phyloP scores from a whole-genome alignment of 2,113 vertebrate species.

The Tragelaphus strepsiceros region DNA sequence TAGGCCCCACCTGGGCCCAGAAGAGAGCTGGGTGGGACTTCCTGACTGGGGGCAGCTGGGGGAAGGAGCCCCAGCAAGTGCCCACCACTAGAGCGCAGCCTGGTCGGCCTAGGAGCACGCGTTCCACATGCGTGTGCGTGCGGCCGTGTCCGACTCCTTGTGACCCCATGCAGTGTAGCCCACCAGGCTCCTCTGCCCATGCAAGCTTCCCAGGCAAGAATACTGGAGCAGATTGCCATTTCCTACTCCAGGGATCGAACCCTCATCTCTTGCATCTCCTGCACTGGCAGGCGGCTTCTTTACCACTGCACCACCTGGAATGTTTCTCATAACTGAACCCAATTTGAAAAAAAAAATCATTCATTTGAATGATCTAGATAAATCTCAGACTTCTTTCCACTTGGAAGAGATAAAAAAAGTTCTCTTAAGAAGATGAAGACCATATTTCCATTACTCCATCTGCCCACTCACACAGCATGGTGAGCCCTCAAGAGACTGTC shows the following conservation, averaged over 20 bases:
- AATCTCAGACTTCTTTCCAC: not conserved
- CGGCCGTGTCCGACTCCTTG: not conserved
- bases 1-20: not conserved
- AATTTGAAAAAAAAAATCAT: not conserved
- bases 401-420: not conserved
- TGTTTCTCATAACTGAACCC: not conserved
- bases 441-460: not conserved
- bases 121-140: fast-evolving
- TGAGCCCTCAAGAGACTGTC: not conserved
- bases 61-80: not conserved
- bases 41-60: not conserved
- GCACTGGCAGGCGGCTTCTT: not conserved
- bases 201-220: not conserved
- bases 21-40: not conserved
- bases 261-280: not conserved
- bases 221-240: not conserved
- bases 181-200: not conserved
- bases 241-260: not conserved
- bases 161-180: not conserved
- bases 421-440: not conserved
- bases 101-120: not conserved
- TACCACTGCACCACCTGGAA: not conserved
- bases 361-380: not conserved
- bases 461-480: not conserved
- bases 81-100: not conserved